Base-by-base conservation (phyloP, 2,888 invertebrate species). In the Nebria brevicollis region DNA sequence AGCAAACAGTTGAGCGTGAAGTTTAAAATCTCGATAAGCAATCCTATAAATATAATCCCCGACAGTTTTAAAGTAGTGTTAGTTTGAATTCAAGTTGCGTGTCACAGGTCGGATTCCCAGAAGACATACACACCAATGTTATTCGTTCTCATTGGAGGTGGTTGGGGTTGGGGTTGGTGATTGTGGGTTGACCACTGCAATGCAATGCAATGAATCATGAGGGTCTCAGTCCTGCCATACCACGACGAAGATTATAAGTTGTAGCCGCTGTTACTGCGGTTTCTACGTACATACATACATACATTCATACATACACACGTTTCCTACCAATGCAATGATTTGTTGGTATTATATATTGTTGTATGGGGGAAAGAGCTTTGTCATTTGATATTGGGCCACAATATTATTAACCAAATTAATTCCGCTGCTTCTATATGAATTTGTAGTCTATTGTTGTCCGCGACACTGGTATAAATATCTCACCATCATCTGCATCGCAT, bases 131-230 rank as follows among this genome's bases (percentile, higher is more conserved):
- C 54, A 54, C 54, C 1, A 54, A 11, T 54, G 54, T 54, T 13
- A 13, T 54, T 54, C 54, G 11, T 54, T 54, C 13, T 54, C 34
- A 5, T 34, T 34, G 34, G 54, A 7, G 8, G 54, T 54, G 54
- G 54, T 7, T 11, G 54, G 10, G 43, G 43, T 43, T 54, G 54
- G 11, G 8, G 43, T 10, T 54, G 54, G 54, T 54, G 13, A 11
- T 54, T 54, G 54, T 54, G 11, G 70, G 11, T 70, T 70, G 70
- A 70, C 25, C 70, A 70, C 20, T 70, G 70, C 70, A n/a, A 70
- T 70, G 70, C 70, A 70, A 25, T 34, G 70, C 70, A 70, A 70
- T 70, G 70, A 70, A 70, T 70, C 70, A 70, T 70, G 70, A 34
- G 70, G 34, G 26, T 20, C 70, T 54, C 70, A 25, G 70, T 34